These are phyloP conservation scores for Trachymyrmex septentrionalis DNA, from an alignment of 1,140 invertebrate species.

Conservation along the genomic window DNA sequence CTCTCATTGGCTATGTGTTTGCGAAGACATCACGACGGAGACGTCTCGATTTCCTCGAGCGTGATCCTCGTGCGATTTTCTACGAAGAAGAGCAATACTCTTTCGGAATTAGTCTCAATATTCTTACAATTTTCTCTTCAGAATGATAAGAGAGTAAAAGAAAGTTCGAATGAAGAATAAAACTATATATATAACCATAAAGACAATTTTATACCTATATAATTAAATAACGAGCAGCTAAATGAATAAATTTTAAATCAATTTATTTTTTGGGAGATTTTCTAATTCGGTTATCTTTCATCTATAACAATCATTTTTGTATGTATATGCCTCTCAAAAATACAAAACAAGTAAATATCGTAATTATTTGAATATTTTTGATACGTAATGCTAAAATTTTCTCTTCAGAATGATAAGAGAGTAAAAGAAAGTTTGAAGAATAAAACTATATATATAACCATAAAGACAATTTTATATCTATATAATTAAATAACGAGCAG, in stretches of 20 bases:
- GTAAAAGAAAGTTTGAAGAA: not conserved
- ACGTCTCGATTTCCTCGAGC: slow-evolving; percentile 49
- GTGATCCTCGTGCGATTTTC: slow-evolving; percentile 44
- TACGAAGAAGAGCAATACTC: slow-evolving; percentile 27
- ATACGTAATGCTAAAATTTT: too few species aligned
- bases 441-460: not conserved
- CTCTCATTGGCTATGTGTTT: slow-evolving; percentile 19
- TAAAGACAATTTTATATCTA: not conserved
- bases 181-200: not conserved
- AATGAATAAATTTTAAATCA: slow-evolving; percentile 10
- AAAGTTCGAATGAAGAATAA: not conserved
- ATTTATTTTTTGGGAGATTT: not conserved
- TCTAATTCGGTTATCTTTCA: not conserved
- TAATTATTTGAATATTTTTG: too few species aligned
- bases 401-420: not conserved
- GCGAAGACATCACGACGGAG: slow-evolving; percentile 36
- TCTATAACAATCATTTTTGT: not conserved
- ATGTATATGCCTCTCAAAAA: too few species aligned
- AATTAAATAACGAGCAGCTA: not conserved
- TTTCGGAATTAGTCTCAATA: slow-evolving; percentile 49
- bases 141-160: not conserved
- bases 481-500: not conserved
- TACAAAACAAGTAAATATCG: too few species aligned
- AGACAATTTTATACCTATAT: not conserved
- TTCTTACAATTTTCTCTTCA: slow-evolving; percentile 48